phyloP scores from a whole-genome alignment of 2,888 invertebrate species.

The Drosophila nr. medialis region DNA sequence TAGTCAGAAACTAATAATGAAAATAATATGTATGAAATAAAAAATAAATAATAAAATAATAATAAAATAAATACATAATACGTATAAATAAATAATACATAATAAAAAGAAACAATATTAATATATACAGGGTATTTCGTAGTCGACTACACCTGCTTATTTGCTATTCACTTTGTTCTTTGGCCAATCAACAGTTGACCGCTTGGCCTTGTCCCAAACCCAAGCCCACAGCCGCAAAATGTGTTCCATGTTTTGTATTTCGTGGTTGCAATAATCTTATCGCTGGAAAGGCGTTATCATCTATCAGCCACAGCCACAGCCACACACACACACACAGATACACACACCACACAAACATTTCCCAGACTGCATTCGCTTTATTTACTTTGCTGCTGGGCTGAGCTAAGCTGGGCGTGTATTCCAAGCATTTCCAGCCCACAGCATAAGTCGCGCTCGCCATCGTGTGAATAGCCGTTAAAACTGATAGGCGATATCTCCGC shows the following conservation, averaged over 20 bases:
- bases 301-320: not conserved
- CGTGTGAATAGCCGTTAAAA: slow-evolving; percentile 44
- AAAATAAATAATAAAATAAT: not conserved
- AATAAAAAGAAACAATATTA: not conserved
- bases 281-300: slow-evolving; percentile 26
- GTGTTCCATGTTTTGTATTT: slow-evolving; percentile 17
- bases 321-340: slow-evolving; percentile 27
- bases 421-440: slow-evolving; percentile 28
- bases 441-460: slow-evolving; percentile 35
- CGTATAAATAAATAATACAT: not conserved
- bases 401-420: slow-evolving; percentile 32
- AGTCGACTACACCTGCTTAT: not conserved
- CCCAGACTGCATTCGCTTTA: slow-evolving; percentile 39
- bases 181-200: slow-evolving; percentile 5
- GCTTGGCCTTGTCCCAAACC: slow-evolving; percentile 38
- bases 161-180: slow-evolving; percentile 1
- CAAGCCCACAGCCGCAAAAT: slow-evolving; percentile 38
- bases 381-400: slow-evolving; percentile 10
- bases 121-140: not conserved
- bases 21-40: not conserved
- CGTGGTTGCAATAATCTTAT: slow-evolving; percentile 47
- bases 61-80: not conserved
- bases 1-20: not conserved
- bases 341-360: slow-evolving; percentile 33
- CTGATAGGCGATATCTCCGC: slow-evolving; percentile 49